Evolutionary conservation across 1,140 invertebrate genomes (phyloP).

Genomic region (Lordiphosa stackelbergi): DNA sequence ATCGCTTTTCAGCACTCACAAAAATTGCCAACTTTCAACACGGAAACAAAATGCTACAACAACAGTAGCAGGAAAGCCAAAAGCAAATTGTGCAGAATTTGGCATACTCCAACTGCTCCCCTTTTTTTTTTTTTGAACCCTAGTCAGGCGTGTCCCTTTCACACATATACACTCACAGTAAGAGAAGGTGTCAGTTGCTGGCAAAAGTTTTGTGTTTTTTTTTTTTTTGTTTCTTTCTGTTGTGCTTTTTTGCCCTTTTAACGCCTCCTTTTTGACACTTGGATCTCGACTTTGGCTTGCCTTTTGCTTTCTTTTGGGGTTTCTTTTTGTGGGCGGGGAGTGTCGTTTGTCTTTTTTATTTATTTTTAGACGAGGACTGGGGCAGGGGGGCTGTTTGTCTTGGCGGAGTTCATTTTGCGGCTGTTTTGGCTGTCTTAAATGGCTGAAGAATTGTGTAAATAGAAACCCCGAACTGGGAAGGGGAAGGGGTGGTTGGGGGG

Average conservation of each 20-base stretch:
- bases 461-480: conserved; percentile 28
- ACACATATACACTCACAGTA: not conserved
- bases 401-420: conserved; percentile 64
- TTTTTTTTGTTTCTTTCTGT: not conserved
- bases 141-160: conserved; percentile 25
- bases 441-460: conserved; percentile 60
- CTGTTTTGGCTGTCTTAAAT: conserved; percentile 47
- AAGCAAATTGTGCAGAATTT: conserved; percentile 56
- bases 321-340: conserved; percentile 21
- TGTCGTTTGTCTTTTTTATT: not conserved
- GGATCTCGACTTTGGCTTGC: conserved; percentile 48
- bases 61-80: conserved; percentile 13
- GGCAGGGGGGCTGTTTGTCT: conserved; percentile 11
- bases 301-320: conserved; percentile 12
- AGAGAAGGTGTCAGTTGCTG: conserved; percentile 41
- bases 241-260: conserved; percentile 30
- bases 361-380: conserved; percentile 13
- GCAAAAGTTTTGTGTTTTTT: conserved; percentile 31
- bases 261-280: conserved; percentile 29
- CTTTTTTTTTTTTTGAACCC: not conserved
- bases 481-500: not conserved
- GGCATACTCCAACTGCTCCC: not conserved
- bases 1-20: not conserved
- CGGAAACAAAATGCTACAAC: not conserved
- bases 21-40: not conserved